A percentile compares a stretch with the other conserved stretches of the same genome.
These are phyloP conservation scores for Euschistus heros DNA, from an alignment of 1,140 invertebrate species.

Conservation along the genomic window DNA sequence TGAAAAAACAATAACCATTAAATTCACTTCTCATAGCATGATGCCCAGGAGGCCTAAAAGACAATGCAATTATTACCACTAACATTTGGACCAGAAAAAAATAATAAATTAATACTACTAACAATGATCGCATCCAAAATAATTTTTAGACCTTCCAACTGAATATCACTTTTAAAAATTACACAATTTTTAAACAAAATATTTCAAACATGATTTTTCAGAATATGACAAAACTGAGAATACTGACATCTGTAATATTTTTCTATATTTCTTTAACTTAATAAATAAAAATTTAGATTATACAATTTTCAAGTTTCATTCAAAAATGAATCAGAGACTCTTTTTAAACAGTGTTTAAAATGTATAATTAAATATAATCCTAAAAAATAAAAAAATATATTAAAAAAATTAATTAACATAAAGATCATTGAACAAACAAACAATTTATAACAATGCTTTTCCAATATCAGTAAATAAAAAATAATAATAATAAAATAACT, in stretches of 20 bases:
- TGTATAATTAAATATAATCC: not conserved
- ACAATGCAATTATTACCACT: conserved; percentile 1
- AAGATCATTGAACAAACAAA: not conserved
- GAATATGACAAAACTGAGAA: no score
- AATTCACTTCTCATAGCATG: conserved; percentile 85
- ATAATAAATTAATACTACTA: no score
- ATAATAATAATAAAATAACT: no score
- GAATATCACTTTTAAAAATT: no score
- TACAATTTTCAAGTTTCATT: no score
- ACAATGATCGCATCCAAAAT: no score
- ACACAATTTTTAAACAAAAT: no score
- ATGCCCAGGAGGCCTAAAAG: conserved; percentile 84
- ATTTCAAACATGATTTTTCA: not conserved
- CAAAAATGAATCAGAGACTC: not conserved
- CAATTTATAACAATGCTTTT: not conserved
- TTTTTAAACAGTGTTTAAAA: not conserved
- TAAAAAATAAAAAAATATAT: not conserved
- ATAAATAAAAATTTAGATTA: no score
- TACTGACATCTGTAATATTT: no score
- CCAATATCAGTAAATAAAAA: not conserved
- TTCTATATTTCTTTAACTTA: no score
- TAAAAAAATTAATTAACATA: not conserved
- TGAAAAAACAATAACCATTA: conserved; percentile 93
- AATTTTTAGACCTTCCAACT: no score
- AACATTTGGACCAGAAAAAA: no score